Evolutionary conservation across 2,797 vertebrate species (phyloP).

Genomic region (Microctenopoma lineatum): DNA sequence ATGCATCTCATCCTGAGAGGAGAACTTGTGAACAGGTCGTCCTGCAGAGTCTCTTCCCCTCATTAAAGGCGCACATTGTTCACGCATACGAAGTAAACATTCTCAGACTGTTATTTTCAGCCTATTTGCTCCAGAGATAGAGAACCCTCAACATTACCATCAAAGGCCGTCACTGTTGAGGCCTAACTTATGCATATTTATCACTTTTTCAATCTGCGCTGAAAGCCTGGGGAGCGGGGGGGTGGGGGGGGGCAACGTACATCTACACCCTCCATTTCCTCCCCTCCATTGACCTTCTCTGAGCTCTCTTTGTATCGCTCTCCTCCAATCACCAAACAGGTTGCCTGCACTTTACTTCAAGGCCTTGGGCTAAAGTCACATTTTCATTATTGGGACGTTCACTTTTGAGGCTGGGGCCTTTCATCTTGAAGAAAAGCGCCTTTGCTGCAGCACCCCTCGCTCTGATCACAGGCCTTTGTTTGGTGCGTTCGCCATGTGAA

Average conservation of each 20-base stretch:
- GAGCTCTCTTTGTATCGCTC: slow-evolving; percentile 58
- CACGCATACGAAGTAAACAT: slow-evolving; percentile 40
- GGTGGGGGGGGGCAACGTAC: slow-evolving; percentile 22
- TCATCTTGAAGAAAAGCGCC: slow-evolving; percentile 60
- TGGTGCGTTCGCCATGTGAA: slow-evolving; percentile 27
- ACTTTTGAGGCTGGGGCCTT: slow-evolving; percentile 58
- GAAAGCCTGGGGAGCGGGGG: slow-evolving; percentile 48
- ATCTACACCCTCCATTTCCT: slow-evolving; percentile 63
- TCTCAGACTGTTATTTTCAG: slow-evolving; percentile 68
- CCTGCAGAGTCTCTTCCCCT: slow-evolving; percentile 23
- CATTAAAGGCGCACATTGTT: slow-evolving; percentile 61
- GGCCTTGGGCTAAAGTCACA: slow-evolving; percentile 74
- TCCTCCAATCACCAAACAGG: slow-evolving; percentile 74
- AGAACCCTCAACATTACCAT: slow-evolving; percentile 67
- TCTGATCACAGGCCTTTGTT: slow-evolving; percentile 63
- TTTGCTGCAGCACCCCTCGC: slow-evolving; percentile 50
- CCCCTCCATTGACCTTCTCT: slow-evolving; percentile 67
- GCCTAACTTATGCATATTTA: slow-evolving; percentile 83
- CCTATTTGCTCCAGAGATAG: slow-evolving; percentile 65
- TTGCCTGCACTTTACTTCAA: slow-evolving; percentile 44
- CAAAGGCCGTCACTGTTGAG: slow-evolving; percentile 66
- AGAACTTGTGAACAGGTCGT: neutral
- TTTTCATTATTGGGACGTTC: slow-evolving; percentile 69
- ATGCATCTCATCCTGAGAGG: too few relatives aligned
- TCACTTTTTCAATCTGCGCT: slow-evolving; percentile 75